phyloP scores from a whole-genome alignment of 2,113 vertebrate genomes.

The Lepus timidus region DNA sequence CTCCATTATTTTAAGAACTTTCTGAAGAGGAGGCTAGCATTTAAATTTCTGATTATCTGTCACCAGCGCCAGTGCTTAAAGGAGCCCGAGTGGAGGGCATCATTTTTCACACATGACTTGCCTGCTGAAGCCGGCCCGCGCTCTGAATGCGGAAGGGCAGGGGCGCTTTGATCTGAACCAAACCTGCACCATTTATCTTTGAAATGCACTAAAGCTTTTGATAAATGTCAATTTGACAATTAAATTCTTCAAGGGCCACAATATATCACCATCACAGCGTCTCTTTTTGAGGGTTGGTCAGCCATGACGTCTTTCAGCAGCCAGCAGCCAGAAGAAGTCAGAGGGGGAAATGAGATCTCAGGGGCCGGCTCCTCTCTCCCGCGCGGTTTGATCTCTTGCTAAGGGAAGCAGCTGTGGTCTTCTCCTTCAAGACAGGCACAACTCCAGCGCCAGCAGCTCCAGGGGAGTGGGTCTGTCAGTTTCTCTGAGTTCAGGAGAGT shows the following conservation, averaged over 20 bases:
- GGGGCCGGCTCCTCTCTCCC: not conserved
- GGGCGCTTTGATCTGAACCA: constrained; percentile 84
- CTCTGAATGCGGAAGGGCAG: constrained; percentile 71
- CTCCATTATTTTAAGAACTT: constrained; percentile 87
- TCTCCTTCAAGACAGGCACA: constrained; percentile 26
- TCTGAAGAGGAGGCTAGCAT: constrained; percentile 85
- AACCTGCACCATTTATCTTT: constrained; percentile 86
- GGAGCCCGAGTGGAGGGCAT: constrained; percentile 57
- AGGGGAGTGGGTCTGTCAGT: constrained; percentile 5
- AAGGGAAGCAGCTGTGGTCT: constrained; percentile 49
- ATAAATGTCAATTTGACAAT: constrained; percentile 85
- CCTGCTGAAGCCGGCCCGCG: constrained; percentile 72
- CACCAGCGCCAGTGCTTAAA: constrained; percentile 78
- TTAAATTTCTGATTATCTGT: constrained; percentile 89
- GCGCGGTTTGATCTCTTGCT: constrained; percentile 58
- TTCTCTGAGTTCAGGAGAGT: not conserved
- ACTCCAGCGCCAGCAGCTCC: not conserved
- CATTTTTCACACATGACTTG: constrained; percentile 87
- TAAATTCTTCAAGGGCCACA: constrained; percentile 84
- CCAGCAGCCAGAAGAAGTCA: constrained; percentile 52
- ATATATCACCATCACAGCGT: constrained; percentile 60
- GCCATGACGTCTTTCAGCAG: constrained; percentile 66
- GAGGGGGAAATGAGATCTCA: constrained; percentile 54
- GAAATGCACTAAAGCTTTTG: constrained; percentile 86
- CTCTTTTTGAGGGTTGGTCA: constrained; percentile 72